These are phyloP conservation scores for Pseudomugil gertrudae DNA, from an alignment of 2,797 vertebrate species.

Conservation along the genomic window DNA sequence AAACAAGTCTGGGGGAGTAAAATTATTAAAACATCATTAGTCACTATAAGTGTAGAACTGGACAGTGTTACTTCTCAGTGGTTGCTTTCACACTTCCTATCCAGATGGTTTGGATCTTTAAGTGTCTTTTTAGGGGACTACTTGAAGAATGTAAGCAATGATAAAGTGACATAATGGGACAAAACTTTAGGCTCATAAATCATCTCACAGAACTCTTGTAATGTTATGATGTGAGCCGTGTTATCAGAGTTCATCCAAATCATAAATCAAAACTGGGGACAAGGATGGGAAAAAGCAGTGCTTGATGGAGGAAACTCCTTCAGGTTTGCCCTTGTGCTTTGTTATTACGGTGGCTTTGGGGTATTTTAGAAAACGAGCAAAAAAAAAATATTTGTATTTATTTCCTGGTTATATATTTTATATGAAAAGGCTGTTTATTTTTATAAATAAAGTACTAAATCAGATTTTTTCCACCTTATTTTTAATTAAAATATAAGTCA, in stretches of 20 bases:
- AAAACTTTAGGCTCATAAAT: conserved; percentile 35
- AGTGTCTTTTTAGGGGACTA: conserved; percentile 18
- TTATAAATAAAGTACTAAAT: neutral
- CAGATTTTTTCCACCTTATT: too few species aligned
- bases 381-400: neutral
- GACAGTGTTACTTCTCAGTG: neutral
- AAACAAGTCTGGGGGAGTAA: neutral
- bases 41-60: neutral
- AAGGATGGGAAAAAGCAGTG: conserved; percentile 7
- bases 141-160: conserved; percentile 35
- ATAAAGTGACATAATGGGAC: conserved; percentile 41
- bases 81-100: neutral
- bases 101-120: neutral
- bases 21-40: neutral
- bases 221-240: conserved; percentile 23
- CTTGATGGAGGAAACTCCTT: conserved; percentile 9
- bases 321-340: neutral
- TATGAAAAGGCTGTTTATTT: too few species aligned
- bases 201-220: conserved; percentile 32
- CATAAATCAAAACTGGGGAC: conserved; percentile 39
- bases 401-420: neutral
- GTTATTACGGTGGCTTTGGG: neutral
- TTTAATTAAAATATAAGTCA: too few species aligned
- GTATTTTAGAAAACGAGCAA: neutral
- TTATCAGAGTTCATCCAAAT: conserved; percentile 42